Evolutionary conservation across 1,140 invertebrate genomes (phyloP).

Genomic region (Pogonomyrmex barbatus): DNA sequence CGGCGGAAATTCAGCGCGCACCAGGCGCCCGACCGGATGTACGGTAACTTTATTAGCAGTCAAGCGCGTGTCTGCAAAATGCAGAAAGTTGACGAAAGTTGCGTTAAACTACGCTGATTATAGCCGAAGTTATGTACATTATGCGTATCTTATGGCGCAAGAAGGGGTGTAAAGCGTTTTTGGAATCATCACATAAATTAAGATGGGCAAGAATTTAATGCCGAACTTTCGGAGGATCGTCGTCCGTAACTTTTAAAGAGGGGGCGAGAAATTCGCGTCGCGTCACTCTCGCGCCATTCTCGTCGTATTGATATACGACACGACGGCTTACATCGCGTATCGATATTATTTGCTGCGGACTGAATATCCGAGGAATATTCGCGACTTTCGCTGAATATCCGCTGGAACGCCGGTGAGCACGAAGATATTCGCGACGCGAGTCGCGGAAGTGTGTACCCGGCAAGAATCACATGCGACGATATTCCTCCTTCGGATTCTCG

Average conservation of each 20-base stretch:
- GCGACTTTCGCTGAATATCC: slow-evolving; percentile 19
- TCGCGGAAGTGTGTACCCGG: slow-evolving; percentile 64
- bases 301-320: neutral
- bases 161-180: neutral
- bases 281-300: neutral
- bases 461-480: slow-evolving; percentile 64
- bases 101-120: slow-evolving; percentile 44
- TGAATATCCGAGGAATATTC: slow-evolving; percentile 56
- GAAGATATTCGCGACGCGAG: slow-evolving; percentile 61
- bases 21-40: slow-evolving; percentile 29
- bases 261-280: neutral
- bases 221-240: neutral
- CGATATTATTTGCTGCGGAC: slow-evolving; percentile 44
- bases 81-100: slow-evolving; percentile 39
- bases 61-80: slow-evolving; percentile 25
- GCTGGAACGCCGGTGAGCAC: slow-evolving; percentile 32
- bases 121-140: slow-evolving; percentile 32
- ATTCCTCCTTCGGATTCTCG: slow-evolving; percentile 30
- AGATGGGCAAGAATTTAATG: neutral
- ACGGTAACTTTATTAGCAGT: slow-evolving; percentile 53
- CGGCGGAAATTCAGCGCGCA: slow-evolving; percentile 2
- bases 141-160: slow-evolving; percentile 30
- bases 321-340: neutral
- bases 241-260: neutral
- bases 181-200: neutral